Evolutionary conservation across 1,140 invertebrate genomes (phyloP), one percentile per base, ranked within the genome.

Genomic region (Antheraea mylitta): DNA sequence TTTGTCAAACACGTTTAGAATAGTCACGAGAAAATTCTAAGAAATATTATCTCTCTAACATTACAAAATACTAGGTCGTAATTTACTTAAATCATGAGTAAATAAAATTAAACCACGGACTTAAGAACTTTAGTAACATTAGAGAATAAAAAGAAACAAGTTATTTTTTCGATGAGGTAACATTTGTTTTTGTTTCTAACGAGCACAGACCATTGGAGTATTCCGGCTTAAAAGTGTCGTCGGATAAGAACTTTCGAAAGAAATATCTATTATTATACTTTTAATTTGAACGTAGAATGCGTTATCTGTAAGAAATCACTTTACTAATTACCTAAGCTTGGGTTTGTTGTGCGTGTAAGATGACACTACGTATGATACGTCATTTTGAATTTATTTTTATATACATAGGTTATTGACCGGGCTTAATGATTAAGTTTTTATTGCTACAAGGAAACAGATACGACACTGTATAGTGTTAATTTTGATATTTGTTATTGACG

Each of bases 241-340:
- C 18, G 16, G 18, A 60, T 19, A 13, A 16, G 59, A 10, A 16
- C 59, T 19, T 60, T 60, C 22, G 22, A 60, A 60, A 19, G 22
- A 60, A 60, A 8, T 60, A 60, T 60, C 59, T 36, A 63, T 63
- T 63, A 63, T 63, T 37, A 37, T 30, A 61, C 59, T 22, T 61
- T 63, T 36, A 36, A 63, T 36, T 63, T 63, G 30, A 8, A 10
- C 10, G 64, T 68, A 68, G 64, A 69, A 71, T 64, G 64, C 61
- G n/a, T 65, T 75, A 71, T 73, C 71, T 18, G 18, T 16, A 36
- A 65, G 61, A 69, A 59, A 63, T 63, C 61, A 36, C 22, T 30
- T 63, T 36, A 63, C 61, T 63, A 63, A 63, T 63, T 63, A 63
- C 61, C 7, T n/a, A 18, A 61, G 11, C 30, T 37, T 53, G 45